Percentiles rank a stretch among this genome's conserved stretches.
phyloP scores from a whole-genome alignment of 1,140 invertebrate genomes.

The Cephus cinctus region DNA sequence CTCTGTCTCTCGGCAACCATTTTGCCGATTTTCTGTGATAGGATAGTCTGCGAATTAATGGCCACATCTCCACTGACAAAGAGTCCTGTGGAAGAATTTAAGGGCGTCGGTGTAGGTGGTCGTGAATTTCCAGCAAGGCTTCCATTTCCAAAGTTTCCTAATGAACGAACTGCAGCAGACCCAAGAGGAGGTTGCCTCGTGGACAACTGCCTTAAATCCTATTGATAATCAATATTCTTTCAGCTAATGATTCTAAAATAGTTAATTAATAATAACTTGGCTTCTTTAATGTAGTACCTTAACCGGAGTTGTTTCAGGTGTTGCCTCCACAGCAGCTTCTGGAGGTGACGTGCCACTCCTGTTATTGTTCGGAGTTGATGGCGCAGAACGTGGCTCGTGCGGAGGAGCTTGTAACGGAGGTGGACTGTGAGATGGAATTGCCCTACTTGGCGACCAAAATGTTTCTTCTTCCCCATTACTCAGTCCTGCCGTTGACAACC shows the following conservation, averaged over 20 bases:
- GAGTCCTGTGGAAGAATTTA: conserved; percentile 17
- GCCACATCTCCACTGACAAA: conserved; percentile 22
- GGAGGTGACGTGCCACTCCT: conserved; percentile 65
- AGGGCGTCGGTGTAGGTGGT: conserved; percentile 45
- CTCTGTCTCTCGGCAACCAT: conserved; percentile 45
- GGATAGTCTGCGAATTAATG: conserved; percentile 15
- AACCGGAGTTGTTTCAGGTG: conserved; percentile 82
- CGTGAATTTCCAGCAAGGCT: conserved; percentile 40
- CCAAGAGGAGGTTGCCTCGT: conserved; percentile 53
- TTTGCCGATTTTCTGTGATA: conserved; percentile 46
- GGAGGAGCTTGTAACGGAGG: conserved; percentile 30
- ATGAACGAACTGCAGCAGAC: conserved; percentile 64
- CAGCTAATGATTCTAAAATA: conserved; percentile 1
- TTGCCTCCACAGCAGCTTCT: conserved; percentile 83
- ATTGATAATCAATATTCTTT: conserved; percentile 4
- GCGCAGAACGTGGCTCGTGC: conserved; percentile 44
- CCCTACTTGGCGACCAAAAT: conserved; percentile 54
- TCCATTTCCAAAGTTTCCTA: conserved; percentile 55
- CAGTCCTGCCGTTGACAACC: conserved; percentile 5
- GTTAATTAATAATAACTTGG: conserved; percentile 5
- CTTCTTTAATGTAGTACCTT: conserved; percentile 59
- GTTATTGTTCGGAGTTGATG: conserved; percentile 47
- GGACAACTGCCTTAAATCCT: conserved; percentile 50
- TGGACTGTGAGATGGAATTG: conserved; percentile 44
- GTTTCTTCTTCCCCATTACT: conserved; percentile 42